Base-by-base conservation (phyloP, 1,140 invertebrate species). In the Diploscapter pachys region DNA sequence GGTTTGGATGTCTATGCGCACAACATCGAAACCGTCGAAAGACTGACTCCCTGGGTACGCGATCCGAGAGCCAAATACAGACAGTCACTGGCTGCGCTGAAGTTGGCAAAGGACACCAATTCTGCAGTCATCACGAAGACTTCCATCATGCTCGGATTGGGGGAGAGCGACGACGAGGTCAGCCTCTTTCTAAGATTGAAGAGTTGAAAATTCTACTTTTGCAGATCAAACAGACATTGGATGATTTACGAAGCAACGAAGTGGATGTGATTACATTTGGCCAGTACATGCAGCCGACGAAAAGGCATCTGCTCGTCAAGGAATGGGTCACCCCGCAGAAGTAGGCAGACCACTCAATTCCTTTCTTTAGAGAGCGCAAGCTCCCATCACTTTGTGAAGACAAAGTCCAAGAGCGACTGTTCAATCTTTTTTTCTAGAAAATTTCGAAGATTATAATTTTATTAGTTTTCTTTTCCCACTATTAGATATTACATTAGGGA, bases 281-380 rank as follows among this genome's bases (percentile, higher is more conserved):
- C 0, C 97, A 99, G 86, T 99, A 99, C 86, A 99, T 99, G 95
- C 96, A 99, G 86, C 96, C 96, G 0, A 98, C 96, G 3, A 98
- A 96, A 85, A 89, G 91, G 66, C 96, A 99, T 88, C 78, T 81
- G 50, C 67, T 87, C 82, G 90, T 98, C 0, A 91, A 92, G 66
- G 96, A 99, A 86, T 99, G 98, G 87, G 92, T 99, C 0, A 96
- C 94, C 2, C 96, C 96, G 0, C 92, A 92, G 78, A 97, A 95
- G 87, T 72, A n/a, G 54, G 31, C 49, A n/a, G 31, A 31, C 31
- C 31, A 31, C 31, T 31, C 31, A 31, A 31, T 31, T 31, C 31
- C 31, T 31, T 31, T 31, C 31, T 31, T 31, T 31, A 31, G 31
- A 31, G 31, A 31, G 31, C 31, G 31, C 31, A 31, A 31, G 31